Conservation (phyloP, 2,888 invertebrate genomes). For the Liodrosophila aerea region DNA sequence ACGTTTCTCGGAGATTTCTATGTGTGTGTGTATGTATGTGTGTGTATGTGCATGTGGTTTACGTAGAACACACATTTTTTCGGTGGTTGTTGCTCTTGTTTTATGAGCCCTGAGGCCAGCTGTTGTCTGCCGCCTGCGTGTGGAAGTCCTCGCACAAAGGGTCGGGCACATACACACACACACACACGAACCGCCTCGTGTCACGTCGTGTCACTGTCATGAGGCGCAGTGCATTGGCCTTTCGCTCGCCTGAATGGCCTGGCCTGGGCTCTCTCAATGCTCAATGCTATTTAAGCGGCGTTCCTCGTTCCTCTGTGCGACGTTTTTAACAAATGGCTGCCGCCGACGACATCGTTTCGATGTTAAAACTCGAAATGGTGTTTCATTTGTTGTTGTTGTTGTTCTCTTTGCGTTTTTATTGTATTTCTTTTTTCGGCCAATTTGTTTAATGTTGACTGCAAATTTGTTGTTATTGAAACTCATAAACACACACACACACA, state of each 20-base stretch:
- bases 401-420: constrained; percentile 39
- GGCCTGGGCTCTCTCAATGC: constrained; percentile 43
- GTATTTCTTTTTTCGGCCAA: constrained; percentile 48
- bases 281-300: constrained; percentile 73
- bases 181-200: constrained; percentile 7
- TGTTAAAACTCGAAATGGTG: constrained; percentile 69
- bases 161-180: constrained; percentile 1
- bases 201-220: constrained; percentile 47
- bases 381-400: constrained; percentile 43
- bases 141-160: constrained; percentile 39
- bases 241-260: constrained; percentile 34
- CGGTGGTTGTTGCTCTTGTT: constrained; percentile 67
- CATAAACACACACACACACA: constrained; percentile 21
- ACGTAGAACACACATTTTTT: constrained; percentile 20
- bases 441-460: constrained; percentile 65
- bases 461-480: constrained; percentile 62
- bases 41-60: constrained; percentile 2
- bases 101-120: constrained; percentile 59
- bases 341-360: constrained; percentile 21
- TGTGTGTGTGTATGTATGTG: background rate
- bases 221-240: constrained; percentile 69
- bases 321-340: constrained; percentile 59
- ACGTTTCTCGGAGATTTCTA: constrained; percentile 49
- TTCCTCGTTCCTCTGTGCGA: constrained; percentile 38
- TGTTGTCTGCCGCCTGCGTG: constrained; percentile 48